phyloP scores from a whole-genome alignment of 35 echinoderm and acorn worm species.

The Apostichopus japonicus region DNA sequence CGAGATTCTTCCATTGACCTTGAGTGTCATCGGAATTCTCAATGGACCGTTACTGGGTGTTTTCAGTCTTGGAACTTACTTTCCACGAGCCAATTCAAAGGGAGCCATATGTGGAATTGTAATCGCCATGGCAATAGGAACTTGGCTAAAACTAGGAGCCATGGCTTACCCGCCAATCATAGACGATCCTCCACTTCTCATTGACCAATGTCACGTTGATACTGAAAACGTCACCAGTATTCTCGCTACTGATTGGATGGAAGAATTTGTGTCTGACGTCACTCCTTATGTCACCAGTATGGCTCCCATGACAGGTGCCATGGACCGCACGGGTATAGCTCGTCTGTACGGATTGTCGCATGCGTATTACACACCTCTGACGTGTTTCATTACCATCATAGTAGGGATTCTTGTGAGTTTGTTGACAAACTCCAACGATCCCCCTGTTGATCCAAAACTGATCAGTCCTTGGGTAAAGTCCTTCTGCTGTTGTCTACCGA shows the following conservation, averaged over 20 bases:
- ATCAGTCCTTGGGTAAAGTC: background rate
- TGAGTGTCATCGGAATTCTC: slow-evolving; percentile 26
- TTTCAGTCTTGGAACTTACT: slow-evolving; percentile 23
- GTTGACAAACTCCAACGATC: background rate
- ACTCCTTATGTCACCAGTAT: too few species aligned
- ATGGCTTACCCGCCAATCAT: slow-evolving; percentile 17
- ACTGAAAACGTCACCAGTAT: background rate
- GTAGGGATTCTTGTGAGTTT: slow-evolving; percentile 16
- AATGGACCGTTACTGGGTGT: slow-evolving; percentile 43
- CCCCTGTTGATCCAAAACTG: background rate
- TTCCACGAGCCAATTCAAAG: slow-evolving; percentile 26
- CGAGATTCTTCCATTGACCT: background rate
- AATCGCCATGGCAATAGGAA: background rate
- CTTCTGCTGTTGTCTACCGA: slow-evolving; percentile 39
- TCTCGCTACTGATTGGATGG: background rate
- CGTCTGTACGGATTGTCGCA: slow-evolving; percentile 21
- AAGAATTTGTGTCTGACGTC: background rate
- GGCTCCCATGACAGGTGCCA: too few species aligned
- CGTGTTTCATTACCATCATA: slow-evolving; percentile 6
- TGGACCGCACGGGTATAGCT: background rate
- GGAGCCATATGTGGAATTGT: slow-evolving; percentile 6
- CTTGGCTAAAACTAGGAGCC: slow-evolving; percentile 34
- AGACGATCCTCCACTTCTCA: slow-evolving; percentile 25
- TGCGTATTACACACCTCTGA: slow-evolving; percentile 30
- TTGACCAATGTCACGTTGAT: background rate